phyloP scores from a whole-genome alignment of 2,797 vertebrate species.

The Poliocrania exsul region DNA sequence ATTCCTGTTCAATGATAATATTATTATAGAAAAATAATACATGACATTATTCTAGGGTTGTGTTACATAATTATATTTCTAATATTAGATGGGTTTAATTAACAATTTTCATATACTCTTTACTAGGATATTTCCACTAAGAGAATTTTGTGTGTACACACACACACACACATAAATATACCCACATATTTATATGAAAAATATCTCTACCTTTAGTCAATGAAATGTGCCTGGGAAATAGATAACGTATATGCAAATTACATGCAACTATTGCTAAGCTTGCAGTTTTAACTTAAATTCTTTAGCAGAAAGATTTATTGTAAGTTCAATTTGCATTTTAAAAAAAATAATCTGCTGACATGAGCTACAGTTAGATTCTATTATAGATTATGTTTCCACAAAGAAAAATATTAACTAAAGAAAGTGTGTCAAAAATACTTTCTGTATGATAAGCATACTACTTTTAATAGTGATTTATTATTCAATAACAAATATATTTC shows the following conservation, averaged over 20 bases:
- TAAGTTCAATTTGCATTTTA: slow-evolving; percentile 77
- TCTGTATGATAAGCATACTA: not conserved
- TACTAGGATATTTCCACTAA: not conserved
- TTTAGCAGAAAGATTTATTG: slow-evolving; percentile 76
- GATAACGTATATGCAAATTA: slow-evolving; percentile 76
- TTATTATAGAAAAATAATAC: not conserved
- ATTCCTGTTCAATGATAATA: not conserved
- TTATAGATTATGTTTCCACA: slow-evolving; percentile 38
- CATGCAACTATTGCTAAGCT: slow-evolving; percentile 68
- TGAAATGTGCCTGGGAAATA: slow-evolving; percentile 59
- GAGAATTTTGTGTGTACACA: not conserved
- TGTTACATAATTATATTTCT: not conserved
- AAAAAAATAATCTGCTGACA: slow-evolving; percentile 45
- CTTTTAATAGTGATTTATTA: not conserved
- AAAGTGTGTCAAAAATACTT: not conserved
- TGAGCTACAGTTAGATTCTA: slow-evolving; percentile 28
- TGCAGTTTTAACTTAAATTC: slow-evolving; percentile 79
- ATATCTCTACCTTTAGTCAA: not conserved
- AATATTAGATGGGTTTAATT: not conserved
- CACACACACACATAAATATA: not conserved
- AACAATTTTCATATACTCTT: not conserved
- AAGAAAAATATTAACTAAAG: not conserved
- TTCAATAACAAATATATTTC: too few relatives aligned
- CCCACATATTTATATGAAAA: not conserved
- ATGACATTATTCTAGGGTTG: not conserved